Evolutionary conservation across 2,888 invertebrate genomes (phyloP), one percentile per base, ranked within the genome.

Genomic region (Zaprionus obscuricornis): DNA sequence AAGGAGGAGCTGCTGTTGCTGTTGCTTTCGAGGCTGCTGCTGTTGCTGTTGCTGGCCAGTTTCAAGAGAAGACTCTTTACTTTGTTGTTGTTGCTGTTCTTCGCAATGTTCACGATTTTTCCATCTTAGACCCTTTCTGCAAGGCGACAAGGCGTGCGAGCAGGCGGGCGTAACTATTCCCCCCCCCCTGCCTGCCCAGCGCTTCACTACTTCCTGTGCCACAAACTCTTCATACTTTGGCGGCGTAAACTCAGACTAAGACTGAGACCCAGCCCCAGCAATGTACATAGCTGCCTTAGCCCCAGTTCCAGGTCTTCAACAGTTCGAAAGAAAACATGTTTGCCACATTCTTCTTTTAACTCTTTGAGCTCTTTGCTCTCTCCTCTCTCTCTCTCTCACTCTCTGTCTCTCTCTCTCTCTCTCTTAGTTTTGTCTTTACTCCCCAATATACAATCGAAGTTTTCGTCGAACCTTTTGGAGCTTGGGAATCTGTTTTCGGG

Each of bases 171-270:
- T n/a, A n/a, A n/a, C n/a, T n/a, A n/a, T n/a, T n/a, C n/a, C n/a
- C n/a, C n/a, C n/a, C n/a, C n/a, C n/a, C n/a, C n/a, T n/a, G n/a
- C n/a, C n/a, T n/a, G n/a, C n/a, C n/a, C n/a, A n/a, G n/a, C n/a
- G 78, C 83, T 82, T 77, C 84, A 79, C 85, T 74, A 85, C 85
- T 84, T 79, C 77, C 85, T 86, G 79, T n/a, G n/a, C n/a, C n/a
- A n/a, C n/a, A n/a, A n/a, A n/a, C n/a, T n/a, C n/a, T n/a, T n/a
- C n/a, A n/a, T n/a, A n/a, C n/a, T n/a, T n/a, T n/a, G n/a, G n/a
- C n/a, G n/a, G n/a, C n/a, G n/a, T n/a, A n/a, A n/a, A n/a, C n/a
- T n/a, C n/a, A n/a, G n/a, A n/a, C n/a, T n/a, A n/a, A n/a, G n/a
- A n/a, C 66, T 63, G 20, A 39, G 43, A 45, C 63, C 51, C 65